Evolutionary conservation across 92 coral and sea anemone genomes (phyloP), one percentile per base, ranked within the genome.

Genomic region (Zoanthus sansibaricus): DNA sequence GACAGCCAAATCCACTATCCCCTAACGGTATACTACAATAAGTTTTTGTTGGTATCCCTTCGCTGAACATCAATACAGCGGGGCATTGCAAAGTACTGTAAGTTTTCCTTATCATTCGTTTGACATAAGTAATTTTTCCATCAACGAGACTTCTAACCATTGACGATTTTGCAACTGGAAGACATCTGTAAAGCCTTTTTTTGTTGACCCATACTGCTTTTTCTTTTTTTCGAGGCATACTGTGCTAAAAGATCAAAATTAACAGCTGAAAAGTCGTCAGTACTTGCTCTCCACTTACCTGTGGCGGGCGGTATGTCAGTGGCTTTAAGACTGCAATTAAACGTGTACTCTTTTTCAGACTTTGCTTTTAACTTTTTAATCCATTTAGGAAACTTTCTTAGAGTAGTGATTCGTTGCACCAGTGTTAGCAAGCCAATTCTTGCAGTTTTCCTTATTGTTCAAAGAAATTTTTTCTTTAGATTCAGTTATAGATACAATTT

Each of bases 51-150:
- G 89, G 89, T 3, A 80, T 78, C 25, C 87, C 89, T 32, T 90
- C 66, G n/a, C 30, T n/a, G 58, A 85, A 85, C 77, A 73, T 55
- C 20, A 89, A 13, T 62, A 90, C 87, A n/a, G 87, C 86, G 46
- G 92, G 89, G 25, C 82, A 86, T 11, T 84, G 86, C 12, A 83
- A 0, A n/a, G 64, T 32, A 30, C 83, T 87, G 77, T 73, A 79
- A 64, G 92, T 86, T 64, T 89, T 86, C 64, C 79, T 86, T 75
- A 90, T 79, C 90, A 90, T 90, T 10, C 84, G 84, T 52, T 90
- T 90, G 4, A 86, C 90, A 71, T 21, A 79, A 6, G 47, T 52
- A 13, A 31, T 12, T 16, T 78, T 71, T n/a, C 51, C 88, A 16
- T 69, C 32, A 62, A 72, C 71, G n/a, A 90, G 72, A 61, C 79